These are phyloP conservation scores for Trogon surrucura DNA, from an alignment of 2,113 vertebrate species.

Conservation along the genomic window DNA sequence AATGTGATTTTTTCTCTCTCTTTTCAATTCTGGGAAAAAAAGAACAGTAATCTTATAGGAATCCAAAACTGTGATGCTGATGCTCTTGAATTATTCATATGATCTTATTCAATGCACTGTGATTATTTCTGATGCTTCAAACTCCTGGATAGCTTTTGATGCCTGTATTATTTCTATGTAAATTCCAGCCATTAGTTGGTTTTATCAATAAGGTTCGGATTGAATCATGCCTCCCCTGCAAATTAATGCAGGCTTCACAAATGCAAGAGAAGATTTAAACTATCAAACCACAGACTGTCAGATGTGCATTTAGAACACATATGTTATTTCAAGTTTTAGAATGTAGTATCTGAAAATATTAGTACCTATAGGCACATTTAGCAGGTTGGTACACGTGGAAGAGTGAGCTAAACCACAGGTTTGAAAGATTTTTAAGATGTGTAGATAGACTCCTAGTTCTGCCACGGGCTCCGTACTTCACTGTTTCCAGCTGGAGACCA, in stretches of 20 bases:
- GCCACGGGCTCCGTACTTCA: not conserved
- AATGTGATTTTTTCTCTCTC: not conserved
- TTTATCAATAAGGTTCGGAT: slow-evolving; percentile 62
- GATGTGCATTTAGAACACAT: not conserved
- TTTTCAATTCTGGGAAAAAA: not conserved
- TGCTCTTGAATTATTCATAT: slow-evolving; percentile 60
- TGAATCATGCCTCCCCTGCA: slow-evolving; percentile 44
- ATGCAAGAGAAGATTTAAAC: slow-evolving; percentile 14
- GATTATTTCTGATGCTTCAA: slow-evolving; percentile 58
- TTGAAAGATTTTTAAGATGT: not conserved
- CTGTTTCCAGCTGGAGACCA: not conserved
- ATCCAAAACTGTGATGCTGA: slow-evolving; percentile 30
- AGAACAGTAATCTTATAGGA: slow-evolving; percentile 26
- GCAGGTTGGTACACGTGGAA: not conserved
- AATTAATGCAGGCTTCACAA: slow-evolving; percentile 30
- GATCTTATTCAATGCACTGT: slow-evolving; percentile 49
- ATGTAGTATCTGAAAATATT: slow-evolving; percentile 27
- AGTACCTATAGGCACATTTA: not conserved
- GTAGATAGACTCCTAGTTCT: not conserved
- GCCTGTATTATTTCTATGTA: slow-evolving; percentile 65
- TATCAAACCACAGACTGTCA: not conserved
- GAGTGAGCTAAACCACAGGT: not conserved
- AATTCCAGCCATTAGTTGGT: slow-evolving; percentile 59
- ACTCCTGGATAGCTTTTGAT: slow-evolving; percentile 65
- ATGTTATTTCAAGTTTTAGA: slow-evolving; percentile 14